Evolutionary conservation across 2,888 invertebrate genomes (phyloP), one percentile per base, ranked within the genome.

Genomic region (Masnerella sp.): DNA sequence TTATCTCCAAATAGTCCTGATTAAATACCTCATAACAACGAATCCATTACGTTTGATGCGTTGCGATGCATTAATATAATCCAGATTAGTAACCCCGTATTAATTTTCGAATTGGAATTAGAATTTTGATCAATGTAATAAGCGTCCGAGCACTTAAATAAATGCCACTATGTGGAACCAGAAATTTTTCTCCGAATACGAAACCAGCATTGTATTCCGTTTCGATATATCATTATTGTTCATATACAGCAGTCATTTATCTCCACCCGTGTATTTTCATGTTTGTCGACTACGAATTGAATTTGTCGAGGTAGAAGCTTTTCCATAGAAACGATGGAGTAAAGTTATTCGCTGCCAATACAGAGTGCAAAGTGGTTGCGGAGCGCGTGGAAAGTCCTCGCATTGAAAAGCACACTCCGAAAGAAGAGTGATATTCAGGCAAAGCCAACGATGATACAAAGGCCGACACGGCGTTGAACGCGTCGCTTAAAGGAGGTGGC

Each of bases 371-470:
- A 73, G 62, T 68, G 51, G 56, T 68, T 62, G 67, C 49, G 51
- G 43, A 68, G 62, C 43, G 54, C 18, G 54, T 22, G 49, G 73
- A 62, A 73, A 68, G 62, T 73, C 51, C 51, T 62, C 38, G 49
- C 58, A 62, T 51, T 62, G 61, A 68, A 73, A 73, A 38, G 51
- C 65, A 47, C 45, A 45, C 45, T 49, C 28, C 45, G 51, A 51
- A 58, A 62, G 43, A 51, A 47, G 43, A 42, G 62, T 45, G 67
- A 73, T 68, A 73, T 73, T 62, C 67, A 22, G 43, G 67, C 54
- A 65, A 71, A 59, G 54, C 65, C 40, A 64, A 51, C 58, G 42
- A 61, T 61, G 49, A 61, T 72, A 72, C 72, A 65, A 72, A 67
- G 42, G 54, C 36, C 67, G 28, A 56, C 42, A 56, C 47, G 43